These are phyloP conservation scores for Trachemys scripta DNA, from an alignment of 2,113 vertebrate species.

Conservation along the genomic window DNA sequence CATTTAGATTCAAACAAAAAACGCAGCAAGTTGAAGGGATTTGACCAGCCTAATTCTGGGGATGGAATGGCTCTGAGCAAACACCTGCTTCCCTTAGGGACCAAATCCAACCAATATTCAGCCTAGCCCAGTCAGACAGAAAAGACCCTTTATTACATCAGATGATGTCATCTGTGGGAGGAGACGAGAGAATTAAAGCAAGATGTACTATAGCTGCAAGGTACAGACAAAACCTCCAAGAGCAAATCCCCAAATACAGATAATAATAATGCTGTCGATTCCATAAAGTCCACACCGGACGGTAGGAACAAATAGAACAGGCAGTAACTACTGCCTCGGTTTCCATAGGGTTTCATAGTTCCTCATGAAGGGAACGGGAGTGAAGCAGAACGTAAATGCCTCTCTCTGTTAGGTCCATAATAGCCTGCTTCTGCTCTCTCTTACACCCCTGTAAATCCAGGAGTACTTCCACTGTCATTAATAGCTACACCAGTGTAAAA, in stretches of 20 bases:
- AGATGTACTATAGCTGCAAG: background rate
- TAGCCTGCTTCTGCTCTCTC: background rate
- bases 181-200: slow-evolving; percentile 16
- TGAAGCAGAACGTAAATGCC: background rate
- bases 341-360: background rate
- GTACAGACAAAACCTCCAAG: background rate
- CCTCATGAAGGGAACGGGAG: background rate
- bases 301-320: background rate
- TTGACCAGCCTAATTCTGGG: rapidly evolving
- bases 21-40: rapidly evolving
- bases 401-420: background rate
- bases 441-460: rapidly evolving
- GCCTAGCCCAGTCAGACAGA: background rate
- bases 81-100: slow-evolving; percentile 29
- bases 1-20: slow-evolving; percentile 35
- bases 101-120: background rate
- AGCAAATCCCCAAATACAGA: background rate
- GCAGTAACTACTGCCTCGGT: background rate
- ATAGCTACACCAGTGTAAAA: rapidly evolving
- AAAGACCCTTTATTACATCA: slow-evolving; percentile 38
- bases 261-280: background rate
- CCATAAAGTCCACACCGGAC: background rate
- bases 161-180: background rate
- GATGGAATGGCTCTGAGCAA: background rate
- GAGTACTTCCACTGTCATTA: background rate